Evolutionary conservation across 2,113 vertebrate genomes (phyloP).

Genomic region (Cyprinodon brontotheroides): DNA sequence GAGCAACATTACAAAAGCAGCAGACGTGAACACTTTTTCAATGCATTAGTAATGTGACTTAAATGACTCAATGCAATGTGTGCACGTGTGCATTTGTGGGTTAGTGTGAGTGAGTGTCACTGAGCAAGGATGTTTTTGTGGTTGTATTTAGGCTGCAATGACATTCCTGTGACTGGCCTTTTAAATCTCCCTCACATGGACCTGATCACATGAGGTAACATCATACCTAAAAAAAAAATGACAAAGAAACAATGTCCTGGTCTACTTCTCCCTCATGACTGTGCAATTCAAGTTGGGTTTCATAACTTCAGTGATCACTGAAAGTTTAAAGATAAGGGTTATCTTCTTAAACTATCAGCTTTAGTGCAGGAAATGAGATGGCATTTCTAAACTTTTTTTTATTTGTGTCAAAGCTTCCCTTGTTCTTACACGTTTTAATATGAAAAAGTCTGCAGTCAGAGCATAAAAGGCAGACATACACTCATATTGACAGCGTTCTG

Average conservation of each 20-base stretch:
- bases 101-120: constrained; percentile 4
- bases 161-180: constrained; percentile 63
- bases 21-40: background rate
- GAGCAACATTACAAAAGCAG: too few relatives aligned
- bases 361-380: constrained; percentile 22
- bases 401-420: background rate
- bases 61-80: background rate
- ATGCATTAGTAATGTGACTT: background rate
- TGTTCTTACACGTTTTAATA: constrained; percentile 1
- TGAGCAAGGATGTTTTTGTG: constrained; percentile 22
- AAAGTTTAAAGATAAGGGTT: constrained; percentile 6
- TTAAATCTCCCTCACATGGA: constrained; percentile 75
- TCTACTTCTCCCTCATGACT: constrained; percentile 49
- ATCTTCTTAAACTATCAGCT: constrained; percentile 12
- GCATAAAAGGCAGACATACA: background rate
- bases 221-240: constrained; percentile 56
- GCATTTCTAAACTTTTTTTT: background rate
- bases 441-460: background rate
- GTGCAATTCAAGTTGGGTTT: constrained; percentile 28
- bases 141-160: constrained; percentile 54
- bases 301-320: constrained; percentile 33
- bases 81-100: background rate
- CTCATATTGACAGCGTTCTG: background rate
- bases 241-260: constrained; percentile 33
- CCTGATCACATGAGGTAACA: constrained; percentile 64